Evolutionary conservation across 1,140 invertebrate species (phyloP), one percentile per base, ranked within the genome.

Genomic region (Batillaria attramentaria): DNA sequence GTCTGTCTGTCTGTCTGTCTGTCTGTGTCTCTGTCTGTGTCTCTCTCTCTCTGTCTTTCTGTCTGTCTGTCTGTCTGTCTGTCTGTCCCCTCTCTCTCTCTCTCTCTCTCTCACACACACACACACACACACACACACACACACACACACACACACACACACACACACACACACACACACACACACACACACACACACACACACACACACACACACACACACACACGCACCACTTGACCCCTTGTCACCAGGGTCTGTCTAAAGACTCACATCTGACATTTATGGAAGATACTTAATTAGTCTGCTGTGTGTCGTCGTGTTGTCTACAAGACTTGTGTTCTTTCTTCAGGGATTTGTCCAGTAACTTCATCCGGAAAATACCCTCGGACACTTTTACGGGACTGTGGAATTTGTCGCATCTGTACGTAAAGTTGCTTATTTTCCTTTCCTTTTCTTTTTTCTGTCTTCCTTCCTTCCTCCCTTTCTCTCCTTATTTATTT

Each of bases 101-200:
- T 13, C 46, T 13, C 46, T 13, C 46, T 13, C 46, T 13, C 46
- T 13, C 46, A 31, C 65, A 68, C 66, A 69, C 66, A 31, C 66
- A 69, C 66, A 69, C 28, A 69, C 66, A 69, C 28, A 41, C 69
- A 41, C 69, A 72, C 69, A 41, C 33, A 41, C 69, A 41, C 35
- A 70, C 41, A 41, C 41, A 39, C 35, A 39, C 68, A 41, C 68
- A 70, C 68, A 39, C 16, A 62, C 57, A 62, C 57, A 62, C 57
- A 62, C 57, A 62, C 57, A 3, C 57, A 62, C 57, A 3, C 57
- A 62, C 57, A 3, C 57, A 62, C 57, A 3, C 57, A 62, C 3
- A 3, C 57, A 62, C 1, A n/a, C 57, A n/a, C 2, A n/a, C 57
- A 62, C 24, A 0, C 13, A n/a, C 57, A 62, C 57, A 31, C 3